phyloP scores from a whole-genome alignment of 2,888 invertebrate genomes.

The Coecobrya sp. region DNA sequence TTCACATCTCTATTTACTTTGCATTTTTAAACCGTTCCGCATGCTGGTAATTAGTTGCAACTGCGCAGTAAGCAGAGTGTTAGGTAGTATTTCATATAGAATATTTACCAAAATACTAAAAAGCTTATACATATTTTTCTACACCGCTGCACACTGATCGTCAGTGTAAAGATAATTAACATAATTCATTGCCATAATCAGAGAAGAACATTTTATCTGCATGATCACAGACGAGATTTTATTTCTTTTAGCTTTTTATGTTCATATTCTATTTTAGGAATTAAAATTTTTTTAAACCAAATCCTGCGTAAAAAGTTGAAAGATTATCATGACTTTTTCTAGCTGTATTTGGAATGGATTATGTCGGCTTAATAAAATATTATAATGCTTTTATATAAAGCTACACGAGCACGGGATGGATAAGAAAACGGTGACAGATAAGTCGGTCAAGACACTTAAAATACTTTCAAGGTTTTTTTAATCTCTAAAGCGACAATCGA shows the following conservation, averaged over 20 bases:
- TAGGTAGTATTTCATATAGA: too few species aligned
- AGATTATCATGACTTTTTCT: too few species aligned
- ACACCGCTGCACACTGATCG: background rate
- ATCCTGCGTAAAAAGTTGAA: too few species aligned
- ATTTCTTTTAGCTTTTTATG: background rate
- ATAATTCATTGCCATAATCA: background rate
- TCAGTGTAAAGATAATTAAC: background rate
- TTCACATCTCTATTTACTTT: background rate
- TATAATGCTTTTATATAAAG: background rate
- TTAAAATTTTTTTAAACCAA: background rate
- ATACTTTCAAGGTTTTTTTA: background rate
- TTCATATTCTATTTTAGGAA: slow-evolving; percentile 9
- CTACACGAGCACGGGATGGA: background rate
- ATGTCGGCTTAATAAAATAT: background rate
- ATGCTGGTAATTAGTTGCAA: background rate
- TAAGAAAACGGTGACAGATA: background rate
- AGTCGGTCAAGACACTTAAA: slow-evolving; percentile 4
- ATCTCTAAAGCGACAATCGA: background rate
- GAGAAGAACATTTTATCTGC: too few species aligned
- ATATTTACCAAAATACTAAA: too few species aligned
- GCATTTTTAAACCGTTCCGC: background rate
- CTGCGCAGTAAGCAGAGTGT: slow-evolving; percentile 12
- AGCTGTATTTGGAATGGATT: too few species aligned
- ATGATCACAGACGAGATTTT: background rate
- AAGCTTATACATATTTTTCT: background rate